Conservation (phyloP, 2,113 vertebrate species). For the Albula goreensis region DNA sequence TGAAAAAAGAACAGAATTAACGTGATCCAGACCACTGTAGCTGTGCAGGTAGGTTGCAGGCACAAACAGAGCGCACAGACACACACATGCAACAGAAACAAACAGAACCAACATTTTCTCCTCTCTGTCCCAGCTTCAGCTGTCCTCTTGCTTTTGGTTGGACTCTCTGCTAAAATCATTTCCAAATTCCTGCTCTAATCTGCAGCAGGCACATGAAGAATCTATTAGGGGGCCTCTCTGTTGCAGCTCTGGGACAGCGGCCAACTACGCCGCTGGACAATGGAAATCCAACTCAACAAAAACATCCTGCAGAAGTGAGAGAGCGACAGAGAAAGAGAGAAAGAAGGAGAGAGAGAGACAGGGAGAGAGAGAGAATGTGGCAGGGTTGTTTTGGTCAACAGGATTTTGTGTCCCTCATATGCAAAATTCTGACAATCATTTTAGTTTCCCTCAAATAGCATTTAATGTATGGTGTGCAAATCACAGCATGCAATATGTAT, state of each 20-base stretch:
- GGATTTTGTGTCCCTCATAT: background rate
- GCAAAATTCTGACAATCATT: background rate
- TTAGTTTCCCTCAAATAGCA: background rate
- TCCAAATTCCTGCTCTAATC: conserved; percentile 53
- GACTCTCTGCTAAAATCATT: conserved; percentile 52
- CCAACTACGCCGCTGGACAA: conserved; percentile 74
- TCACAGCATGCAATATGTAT: background rate
- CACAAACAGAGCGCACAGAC: background rate
- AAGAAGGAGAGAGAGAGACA: conserved; percentile 11
- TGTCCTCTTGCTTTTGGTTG: conserved; percentile 24
- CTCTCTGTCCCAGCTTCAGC: background rate
- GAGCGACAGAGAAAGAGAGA: conserved; percentile 41
- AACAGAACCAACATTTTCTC: background rate
- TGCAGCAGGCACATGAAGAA: conserved; percentile 71
- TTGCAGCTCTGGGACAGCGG: conserved; percentile 65
- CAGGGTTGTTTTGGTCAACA: background rate
- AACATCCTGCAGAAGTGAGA: conserved; percentile 75
- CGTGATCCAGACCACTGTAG: background rate
- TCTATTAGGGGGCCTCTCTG: conserved; percentile 72
- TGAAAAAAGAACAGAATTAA: background rate
- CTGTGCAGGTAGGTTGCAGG: background rate
- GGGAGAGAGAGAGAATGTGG: background rate
- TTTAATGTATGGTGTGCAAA: background rate
- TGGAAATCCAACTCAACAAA: conserved; percentile 76
- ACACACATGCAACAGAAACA: background rate